phyloP scores from a whole-genome alignment of 2,113 vertebrate genomes.

The Excalfactoria chinensis region DNA sequence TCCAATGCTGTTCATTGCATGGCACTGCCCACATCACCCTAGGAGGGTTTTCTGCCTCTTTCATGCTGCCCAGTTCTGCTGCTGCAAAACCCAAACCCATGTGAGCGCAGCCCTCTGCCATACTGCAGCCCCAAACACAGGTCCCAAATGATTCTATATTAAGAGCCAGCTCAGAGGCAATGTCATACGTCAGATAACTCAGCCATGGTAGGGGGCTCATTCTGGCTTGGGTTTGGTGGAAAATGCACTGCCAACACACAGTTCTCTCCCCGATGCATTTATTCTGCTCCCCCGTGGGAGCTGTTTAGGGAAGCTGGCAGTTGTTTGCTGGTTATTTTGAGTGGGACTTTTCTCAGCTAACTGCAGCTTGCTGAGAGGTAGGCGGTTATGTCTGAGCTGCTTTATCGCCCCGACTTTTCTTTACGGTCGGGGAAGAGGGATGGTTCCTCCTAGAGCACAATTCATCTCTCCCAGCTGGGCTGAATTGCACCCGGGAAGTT shows the following conservation, averaged over 20 bases:
- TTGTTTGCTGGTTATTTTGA: constrained; percentile 29
- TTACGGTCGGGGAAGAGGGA: neutral
- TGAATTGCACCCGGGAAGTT: constrained; percentile 10
- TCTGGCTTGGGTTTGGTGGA: neutral
- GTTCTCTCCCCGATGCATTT: neutral
- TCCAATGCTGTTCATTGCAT: neutral
- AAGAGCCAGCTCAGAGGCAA: neutral
- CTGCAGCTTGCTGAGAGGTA: constrained; percentile 41
- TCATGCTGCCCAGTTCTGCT: rapidly evolving
- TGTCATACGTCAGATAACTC: neutral
- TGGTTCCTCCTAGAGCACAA: constrained; percentile 24
- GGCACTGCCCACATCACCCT: neutral
- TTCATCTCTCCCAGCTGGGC: constrained; percentile 56
- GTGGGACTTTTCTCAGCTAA: constrained; percentile 22
- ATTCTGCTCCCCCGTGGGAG: neutral
- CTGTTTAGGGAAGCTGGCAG: neutral
- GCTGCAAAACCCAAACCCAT: neutral
- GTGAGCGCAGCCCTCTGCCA: rapidly evolving
- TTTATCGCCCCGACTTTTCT: neutral
- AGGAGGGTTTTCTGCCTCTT: neutral
- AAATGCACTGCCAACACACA: rapidly evolving
- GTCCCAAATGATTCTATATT: neutral
- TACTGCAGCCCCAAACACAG: neutral
- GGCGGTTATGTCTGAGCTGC: constrained; percentile 25
- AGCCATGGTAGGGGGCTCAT: rapidly evolving